These are phyloP conservation scores for Erythrolamprus reginae DNA, from an alignment of 2,113 vertebrate genomes.

Conservation along the genomic window DNA sequence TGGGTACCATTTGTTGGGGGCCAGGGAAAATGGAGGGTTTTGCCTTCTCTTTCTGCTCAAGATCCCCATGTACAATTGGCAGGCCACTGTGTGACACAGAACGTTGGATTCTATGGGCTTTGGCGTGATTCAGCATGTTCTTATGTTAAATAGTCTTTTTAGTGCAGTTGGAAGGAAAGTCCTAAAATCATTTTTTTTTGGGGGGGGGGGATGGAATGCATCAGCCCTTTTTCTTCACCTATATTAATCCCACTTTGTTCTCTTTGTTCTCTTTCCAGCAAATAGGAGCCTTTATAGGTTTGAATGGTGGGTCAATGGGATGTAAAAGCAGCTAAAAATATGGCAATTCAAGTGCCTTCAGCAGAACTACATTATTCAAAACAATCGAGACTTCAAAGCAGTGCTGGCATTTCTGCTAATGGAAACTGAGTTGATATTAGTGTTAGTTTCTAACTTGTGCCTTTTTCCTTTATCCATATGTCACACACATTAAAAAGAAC, in stretches of 20 bases:
- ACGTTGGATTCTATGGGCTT: no score
- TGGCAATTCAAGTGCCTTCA: not conserved
- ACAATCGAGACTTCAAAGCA: not conserved
- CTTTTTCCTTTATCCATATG: not conserved
- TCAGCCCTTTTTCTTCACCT: not conserved
- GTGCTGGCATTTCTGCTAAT: not conserved
- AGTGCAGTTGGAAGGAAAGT: not conserved
- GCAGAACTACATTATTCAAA: not conserved
- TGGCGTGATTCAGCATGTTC: no score
- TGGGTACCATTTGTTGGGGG: no score
- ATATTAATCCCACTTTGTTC: not conserved
- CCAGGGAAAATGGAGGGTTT: no score
- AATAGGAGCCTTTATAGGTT: not conserved
- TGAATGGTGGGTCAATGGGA: not conserved
- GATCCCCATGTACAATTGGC: no score
- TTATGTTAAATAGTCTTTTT: no score
- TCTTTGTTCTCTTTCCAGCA: not conserved
- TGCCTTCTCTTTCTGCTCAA: no score
- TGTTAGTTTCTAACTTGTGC: not conserved
- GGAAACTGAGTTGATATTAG: not conserved
- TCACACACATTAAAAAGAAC: not conserved
- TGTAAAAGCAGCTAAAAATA: not conserved
- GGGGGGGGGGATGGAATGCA: not conserved
- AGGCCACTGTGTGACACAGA: no score
- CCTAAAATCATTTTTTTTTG: not conserved